Conservation (phyloP, 2,888 invertebrate species). For the Eutolmus rufibarbis region DNA sequence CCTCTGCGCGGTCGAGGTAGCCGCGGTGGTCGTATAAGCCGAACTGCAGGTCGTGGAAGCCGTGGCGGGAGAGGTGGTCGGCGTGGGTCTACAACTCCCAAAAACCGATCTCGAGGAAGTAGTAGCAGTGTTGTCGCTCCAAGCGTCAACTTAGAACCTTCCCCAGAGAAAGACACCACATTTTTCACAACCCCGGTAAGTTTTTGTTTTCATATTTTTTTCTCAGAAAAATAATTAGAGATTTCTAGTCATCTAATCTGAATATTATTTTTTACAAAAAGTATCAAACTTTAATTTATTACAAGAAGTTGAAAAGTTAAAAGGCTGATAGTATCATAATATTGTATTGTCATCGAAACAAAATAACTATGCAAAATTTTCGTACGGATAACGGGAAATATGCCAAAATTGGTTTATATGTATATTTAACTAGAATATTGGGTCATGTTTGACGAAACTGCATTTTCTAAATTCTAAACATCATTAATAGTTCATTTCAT, state of each 20-base stretch:
- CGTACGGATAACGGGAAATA: no score
- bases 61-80: constrained; percentile 59
- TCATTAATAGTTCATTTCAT: no score
- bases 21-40: constrained; percentile 51
- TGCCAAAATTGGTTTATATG: no score
- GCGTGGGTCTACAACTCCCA: constrained; percentile 52
- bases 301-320: no score
- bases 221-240: no score
- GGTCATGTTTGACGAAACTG: no score
- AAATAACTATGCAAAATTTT: no score
- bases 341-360: no score
- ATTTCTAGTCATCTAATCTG: neutral
- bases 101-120: constrained; percentile 58
- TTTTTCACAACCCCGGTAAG: constrained; percentile 56
- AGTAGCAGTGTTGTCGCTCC: constrained; percentile 51
- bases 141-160: constrained; percentile 40
- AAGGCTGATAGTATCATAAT: no score
- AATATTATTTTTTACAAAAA: neutral
- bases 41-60: constrained; percentile 50
- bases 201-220: constrained; percentile 51
- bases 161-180: constrained; percentile 57
- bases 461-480: no score
- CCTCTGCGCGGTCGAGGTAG: constrained; percentile 62
- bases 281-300: no score
- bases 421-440: no score